A percentile compares a stretch with the other conserved stretches of the same genome.
These are phyloP conservation scores for Glareola pratincola DNA, from an alignment of 2,113 vertebrate species.

Conservation along the genomic window DNA sequence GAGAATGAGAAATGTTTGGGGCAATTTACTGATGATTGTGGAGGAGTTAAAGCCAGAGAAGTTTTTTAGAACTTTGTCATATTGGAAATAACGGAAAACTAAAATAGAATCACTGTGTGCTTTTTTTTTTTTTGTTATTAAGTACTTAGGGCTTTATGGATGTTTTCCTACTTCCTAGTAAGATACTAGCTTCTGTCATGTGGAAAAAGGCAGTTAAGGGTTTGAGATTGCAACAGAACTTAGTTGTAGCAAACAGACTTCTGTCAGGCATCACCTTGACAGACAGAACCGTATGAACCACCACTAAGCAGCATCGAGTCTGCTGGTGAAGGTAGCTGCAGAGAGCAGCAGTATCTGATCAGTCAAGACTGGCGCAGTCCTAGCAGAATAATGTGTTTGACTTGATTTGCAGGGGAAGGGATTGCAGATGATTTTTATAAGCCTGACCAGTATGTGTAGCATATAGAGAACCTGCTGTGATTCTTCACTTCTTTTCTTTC, in stretches of 20 bases:
- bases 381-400: background rate
- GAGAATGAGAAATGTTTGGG: background rate
- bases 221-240: background rate
- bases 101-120: background rate
- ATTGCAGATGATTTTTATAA: background rate
- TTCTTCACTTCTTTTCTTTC: background rate
- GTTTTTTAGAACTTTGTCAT: background rate
- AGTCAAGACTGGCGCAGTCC: background rate
- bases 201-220: rapidly evolving
- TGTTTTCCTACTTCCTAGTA: background rate
- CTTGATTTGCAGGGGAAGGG: background rate
- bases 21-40: background rate
- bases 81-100: background rate
- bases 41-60: background rate
- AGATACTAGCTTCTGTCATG: background rate
- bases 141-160: background rate
- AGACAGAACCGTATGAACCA: background rate
- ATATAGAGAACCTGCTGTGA: background rate
- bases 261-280: background rate
- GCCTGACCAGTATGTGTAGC: background rate
- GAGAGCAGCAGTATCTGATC: background rate
- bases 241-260: background rate
- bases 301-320: rapidly evolving
- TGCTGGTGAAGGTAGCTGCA: background rate
- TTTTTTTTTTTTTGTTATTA: background rate